Evolutionary conservation across 2,113 vertebrate species (phyloP).

Genomic region (Phyllopteryx taeniolatus): DNA sequence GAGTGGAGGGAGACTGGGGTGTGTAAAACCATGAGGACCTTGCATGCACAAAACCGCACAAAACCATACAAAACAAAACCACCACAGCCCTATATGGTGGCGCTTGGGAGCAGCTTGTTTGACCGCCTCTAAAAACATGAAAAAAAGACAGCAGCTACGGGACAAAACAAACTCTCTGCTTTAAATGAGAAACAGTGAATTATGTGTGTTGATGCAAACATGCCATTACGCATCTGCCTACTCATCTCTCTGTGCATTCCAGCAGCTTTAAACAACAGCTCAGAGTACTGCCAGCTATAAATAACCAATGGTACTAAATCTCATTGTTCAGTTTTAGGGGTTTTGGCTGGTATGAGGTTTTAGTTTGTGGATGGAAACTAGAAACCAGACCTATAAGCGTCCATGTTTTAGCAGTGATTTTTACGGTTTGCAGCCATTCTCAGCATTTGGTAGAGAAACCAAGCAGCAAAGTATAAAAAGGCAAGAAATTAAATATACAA

Average conservation of each 20-base stretch:
- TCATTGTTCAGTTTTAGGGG: not conserved
- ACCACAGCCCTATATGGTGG: constrained; percentile 45
- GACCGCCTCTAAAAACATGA: constrained; percentile 55
- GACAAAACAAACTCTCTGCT: constrained; percentile 42
- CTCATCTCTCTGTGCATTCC: constrained; percentile 31
- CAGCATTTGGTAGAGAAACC: not conserved
- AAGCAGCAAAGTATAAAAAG: not conserved
- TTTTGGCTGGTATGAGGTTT: not conserved
- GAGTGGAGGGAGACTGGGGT: constrained; percentile 87
- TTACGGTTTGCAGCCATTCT: not conserved
- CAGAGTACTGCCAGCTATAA: constrained; percentile 36
- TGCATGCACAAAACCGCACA: constrained; percentile 64
- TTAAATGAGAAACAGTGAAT: constrained; percentile 39
- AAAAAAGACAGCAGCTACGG: constrained; percentile 46
- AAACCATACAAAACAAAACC: constrained; percentile 69
- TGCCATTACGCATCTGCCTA: constrained; percentile 33
- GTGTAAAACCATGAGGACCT: constrained; percentile 75
- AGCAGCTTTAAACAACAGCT: constrained; percentile 44
- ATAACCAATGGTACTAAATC: constrained; percentile 34
- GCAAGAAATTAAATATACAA: not conserved
- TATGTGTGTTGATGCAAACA: constrained; percentile 39
- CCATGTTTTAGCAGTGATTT: not conserved
- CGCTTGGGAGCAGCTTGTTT: constrained; percentile 37
- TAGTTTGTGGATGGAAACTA: not conserved
- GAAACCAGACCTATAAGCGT: not conserved